Percentiles rank a stretch among this genome's conserved stretches.
These are phyloP conservation scores for Trichonephila inaurata DNA, from an alignment of 1,140 invertebrate genomes.

Conservation along the genomic window DNA sequence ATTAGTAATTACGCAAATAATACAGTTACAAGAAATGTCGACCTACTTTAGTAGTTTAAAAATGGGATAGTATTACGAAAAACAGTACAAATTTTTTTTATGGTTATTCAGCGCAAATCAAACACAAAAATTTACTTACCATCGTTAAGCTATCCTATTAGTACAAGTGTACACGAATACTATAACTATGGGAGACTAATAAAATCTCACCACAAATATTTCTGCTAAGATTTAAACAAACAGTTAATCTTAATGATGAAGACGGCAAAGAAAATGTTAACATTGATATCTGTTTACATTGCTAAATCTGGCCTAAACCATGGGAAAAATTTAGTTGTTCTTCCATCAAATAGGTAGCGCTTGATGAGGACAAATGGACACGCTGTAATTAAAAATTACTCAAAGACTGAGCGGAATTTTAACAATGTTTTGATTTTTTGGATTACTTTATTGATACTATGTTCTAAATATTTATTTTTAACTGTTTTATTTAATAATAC, in stretches of 20 bases:
- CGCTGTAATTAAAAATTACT: too few species aligned
- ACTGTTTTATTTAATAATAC: too few species aligned
- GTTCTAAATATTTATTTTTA: too few species aligned
- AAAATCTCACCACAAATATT: background rate
- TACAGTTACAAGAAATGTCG: constrained; percentile 13
- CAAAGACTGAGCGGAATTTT: too few species aligned
- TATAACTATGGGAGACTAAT: background rate
- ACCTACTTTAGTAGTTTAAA: constrained; percentile 29
- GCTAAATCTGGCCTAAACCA: constrained; percentile 7
- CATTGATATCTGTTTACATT: constrained; percentile 35
- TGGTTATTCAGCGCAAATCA: background rate
- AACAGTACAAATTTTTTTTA: background rate
- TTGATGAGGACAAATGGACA: too few species aligned
- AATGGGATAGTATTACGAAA: constrained; percentile 18
- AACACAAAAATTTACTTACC: background rate
- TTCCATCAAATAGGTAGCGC: background rate
- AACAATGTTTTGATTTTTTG: too few species aligned
- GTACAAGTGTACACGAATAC: background rate
- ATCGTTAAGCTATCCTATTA: background rate
- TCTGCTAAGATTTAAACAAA: background rate
- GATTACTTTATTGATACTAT: too few species aligned
- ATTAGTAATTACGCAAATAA: constrained; percentile 4
- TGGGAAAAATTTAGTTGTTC: background rate
- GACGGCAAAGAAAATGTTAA: constrained; percentile 20
- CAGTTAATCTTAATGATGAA: constrained; percentile 37